These are phyloP conservation scores for Helarctos malayanus DNA, from an alignment of 2,797 vertebrate species.

Conservation along the genomic window DNA sequence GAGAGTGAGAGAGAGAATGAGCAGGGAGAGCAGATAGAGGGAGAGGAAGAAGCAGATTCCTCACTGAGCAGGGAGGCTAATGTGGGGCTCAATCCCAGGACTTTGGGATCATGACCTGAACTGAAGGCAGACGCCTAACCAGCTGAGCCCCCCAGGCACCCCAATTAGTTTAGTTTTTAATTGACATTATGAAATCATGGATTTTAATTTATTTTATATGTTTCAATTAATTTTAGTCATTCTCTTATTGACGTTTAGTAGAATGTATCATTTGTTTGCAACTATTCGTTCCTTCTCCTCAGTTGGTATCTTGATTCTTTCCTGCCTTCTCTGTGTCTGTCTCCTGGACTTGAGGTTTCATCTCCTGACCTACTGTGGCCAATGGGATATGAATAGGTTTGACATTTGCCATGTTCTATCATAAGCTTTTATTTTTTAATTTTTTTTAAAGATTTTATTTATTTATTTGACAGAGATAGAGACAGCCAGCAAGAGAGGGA, in stretches of 20 bases:
- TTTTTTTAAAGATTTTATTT: too few relatives aligned
- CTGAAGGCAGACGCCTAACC: background rate
- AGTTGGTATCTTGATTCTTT: background rate
- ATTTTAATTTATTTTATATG: background rate
- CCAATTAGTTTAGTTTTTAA: background rate
- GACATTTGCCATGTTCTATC: background rate
- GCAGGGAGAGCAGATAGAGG: background rate
- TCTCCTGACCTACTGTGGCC: background rate
- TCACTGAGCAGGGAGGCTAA: background rate
- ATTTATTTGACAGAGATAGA: too few relatives aligned
- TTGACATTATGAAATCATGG: background rate
- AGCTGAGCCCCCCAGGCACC: background rate
- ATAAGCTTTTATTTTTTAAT: too few relatives aligned
- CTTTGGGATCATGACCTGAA: background rate
- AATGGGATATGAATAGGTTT: background rate
- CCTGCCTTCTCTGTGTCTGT: background rate
- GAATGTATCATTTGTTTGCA: background rate
- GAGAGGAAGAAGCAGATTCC: background rate
- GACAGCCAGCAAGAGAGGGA: too few relatives aligned
- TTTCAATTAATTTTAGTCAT: background rate
- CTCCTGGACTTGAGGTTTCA: background rate
- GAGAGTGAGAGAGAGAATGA: background rate
- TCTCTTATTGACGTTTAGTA: background rate
- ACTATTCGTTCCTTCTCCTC: background rate
- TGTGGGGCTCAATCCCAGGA: background rate